Evolutionary conservation across 2,113 vertebrate genomes (phyloP), one percentile per base, ranked within the genome.

Genomic region (Conger conger): DNA sequence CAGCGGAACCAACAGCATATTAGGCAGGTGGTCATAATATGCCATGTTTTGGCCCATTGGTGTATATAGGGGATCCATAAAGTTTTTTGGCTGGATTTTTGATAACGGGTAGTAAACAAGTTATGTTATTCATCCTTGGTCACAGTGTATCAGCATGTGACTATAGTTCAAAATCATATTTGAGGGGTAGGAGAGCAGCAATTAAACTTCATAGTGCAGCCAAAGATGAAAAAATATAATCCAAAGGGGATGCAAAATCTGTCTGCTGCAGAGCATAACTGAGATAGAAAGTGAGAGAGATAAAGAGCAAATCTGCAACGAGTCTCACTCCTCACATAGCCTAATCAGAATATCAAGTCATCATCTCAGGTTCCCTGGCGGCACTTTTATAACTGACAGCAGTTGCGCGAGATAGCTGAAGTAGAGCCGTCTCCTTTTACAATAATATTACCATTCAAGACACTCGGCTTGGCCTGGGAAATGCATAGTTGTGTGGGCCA

Each of bases 321-420:
- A 45, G 81, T 15, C 81, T 33, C 33, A 5, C 17, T 3, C 17
- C 30, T 83, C 82, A 20, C 73, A 77, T 8, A 33, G 37, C 38
- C 36, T 83, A 40, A 83, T 83, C 82, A 77, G 82, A 83, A 77
- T 77, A 83, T 77, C 68, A 83, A 77, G 82, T 77, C 76, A 77
- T 83, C 68, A 77, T 83, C 82, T 53, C 68, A 20, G n/a, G 18
- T 20, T 53, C 82, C 68, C 73, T 35, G 38, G 68, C 18, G 82
- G 27, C 6, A 50, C 63, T 50, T 77, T 83, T 35, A 18, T 83
- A 83, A 77, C 68, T 83, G 82, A 83, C 82, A 77, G 63, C 82
- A 50, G 76, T 83, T 77, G 82, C 36, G 73, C 42, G 53, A 33
- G 16, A 77, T 38, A 76, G 82, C n/a, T n/a, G 23, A 79, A n/a